Conservation (phyloP, 2,797 vertebrate genomes). For the Lacerta viridis region DNA sequence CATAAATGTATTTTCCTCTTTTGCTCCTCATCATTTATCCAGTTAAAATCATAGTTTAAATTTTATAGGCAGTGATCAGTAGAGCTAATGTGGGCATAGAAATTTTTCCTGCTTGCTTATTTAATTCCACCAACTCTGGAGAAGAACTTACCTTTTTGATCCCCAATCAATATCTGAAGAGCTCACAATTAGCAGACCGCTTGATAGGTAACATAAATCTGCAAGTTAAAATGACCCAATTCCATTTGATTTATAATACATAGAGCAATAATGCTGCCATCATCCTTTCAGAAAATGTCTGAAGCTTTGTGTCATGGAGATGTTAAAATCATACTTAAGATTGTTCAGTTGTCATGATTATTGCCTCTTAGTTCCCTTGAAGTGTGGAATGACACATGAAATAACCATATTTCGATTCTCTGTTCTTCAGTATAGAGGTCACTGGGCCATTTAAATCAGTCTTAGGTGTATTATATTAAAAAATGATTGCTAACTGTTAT, state of each 20-base stretch:
- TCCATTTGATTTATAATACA: constrained; percentile 79
- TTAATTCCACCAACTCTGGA: constrained; percentile 78
- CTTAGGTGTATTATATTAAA: constrained; percentile 75
- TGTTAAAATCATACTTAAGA: constrained; percentile 73
- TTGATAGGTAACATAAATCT: constrained; percentile 83
- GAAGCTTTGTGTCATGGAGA: constrained; percentile 71
- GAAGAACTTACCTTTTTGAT: constrained; percentile 80
- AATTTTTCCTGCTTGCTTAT: constrained; percentile 78
- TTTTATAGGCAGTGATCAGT: constrained; percentile 79
- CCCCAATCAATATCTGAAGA: constrained; percentile 81
- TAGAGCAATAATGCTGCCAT: constrained; percentile 75
- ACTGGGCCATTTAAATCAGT: constrained; percentile 71
- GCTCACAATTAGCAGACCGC: constrained; percentile 78
- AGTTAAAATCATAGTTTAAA: constrained; percentile 81
- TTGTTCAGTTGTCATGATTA: constrained; percentile 63
- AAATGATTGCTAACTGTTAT: constrained; percentile 72
- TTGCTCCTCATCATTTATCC: constrained; percentile 81
- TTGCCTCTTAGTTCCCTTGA: constrained; percentile 67
- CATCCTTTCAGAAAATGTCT: constrained; percentile 66
- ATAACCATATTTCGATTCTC: constrained; percentile 57
- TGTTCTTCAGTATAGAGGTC: constrained; percentile 67
- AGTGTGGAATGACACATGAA: constrained; percentile 62
- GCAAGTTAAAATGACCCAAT: constrained; percentile 78
- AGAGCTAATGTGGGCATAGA: constrained; percentile 75
- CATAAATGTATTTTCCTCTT: constrained; percentile 80